phyloP scores from a whole-genome alignment of 2,888 invertebrate genomes.

The Limnephilus rhombicus region DNA sequence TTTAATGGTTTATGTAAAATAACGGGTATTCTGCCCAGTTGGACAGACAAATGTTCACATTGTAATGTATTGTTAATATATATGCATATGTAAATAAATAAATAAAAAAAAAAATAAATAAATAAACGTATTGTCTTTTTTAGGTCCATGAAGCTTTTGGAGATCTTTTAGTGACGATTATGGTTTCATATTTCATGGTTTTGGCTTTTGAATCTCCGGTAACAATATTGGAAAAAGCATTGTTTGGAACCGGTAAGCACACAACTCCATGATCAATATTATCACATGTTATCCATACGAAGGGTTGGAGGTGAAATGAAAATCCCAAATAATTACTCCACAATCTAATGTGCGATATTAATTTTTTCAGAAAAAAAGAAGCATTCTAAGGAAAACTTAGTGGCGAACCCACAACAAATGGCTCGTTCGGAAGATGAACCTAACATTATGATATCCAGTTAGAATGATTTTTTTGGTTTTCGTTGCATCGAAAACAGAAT shows the following conservation, averaged over 20 bases:
- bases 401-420: background rate
- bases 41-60: too few relatives aligned
- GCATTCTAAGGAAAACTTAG: background rate
- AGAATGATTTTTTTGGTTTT: background rate
- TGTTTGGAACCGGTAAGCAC: background rate
- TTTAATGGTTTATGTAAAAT: too few relatives aligned
- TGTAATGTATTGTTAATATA: too few relatives aligned
- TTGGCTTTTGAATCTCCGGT: constrained; percentile 52
- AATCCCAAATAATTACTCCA: too few relatives aligned
- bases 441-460: background rate
- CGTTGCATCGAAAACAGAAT: background rate
- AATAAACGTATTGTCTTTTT: background rate
- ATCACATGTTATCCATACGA: too few relatives aligned
- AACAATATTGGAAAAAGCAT: constrained; percentile 37
- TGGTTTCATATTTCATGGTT: constrained; percentile 30
- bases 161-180: constrained; percentile 11
- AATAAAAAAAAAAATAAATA: too few relatives aligned
- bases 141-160: constrained; percentile 27
- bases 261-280: background rate
- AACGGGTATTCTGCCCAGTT: too few relatives aligned
- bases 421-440: background rate
- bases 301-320: too few relatives aligned
- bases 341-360: too few relatives aligned
- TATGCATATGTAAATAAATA: too few relatives aligned
- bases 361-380: background rate